These are phyloP conservation scores for Brachionus manjavacas DNA, from an alignment of 1,140 invertebrate genomes.

Conservation along the genomic window DNA sequence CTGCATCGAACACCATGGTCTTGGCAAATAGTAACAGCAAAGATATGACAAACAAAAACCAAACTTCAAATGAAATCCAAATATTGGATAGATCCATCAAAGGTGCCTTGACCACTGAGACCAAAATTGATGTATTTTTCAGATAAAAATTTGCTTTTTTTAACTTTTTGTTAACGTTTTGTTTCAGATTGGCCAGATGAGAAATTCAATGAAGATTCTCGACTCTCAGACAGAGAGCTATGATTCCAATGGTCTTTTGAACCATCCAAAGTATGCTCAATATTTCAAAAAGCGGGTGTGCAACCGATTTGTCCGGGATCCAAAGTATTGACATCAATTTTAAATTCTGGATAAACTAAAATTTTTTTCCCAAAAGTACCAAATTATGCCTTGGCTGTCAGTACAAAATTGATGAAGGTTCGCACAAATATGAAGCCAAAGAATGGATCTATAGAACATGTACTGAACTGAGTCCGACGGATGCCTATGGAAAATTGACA, in stretches of 20 bases:
- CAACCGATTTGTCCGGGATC: background rate
- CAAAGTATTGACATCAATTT: background rate
- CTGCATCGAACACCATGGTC: background rate
- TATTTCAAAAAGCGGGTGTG: slow-evolving; percentile 36
- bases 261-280: slow-evolving; percentile 41
- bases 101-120: background rate
- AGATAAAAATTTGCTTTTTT: no score
- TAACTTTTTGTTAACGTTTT: background rate
- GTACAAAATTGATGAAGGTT: slow-evolving; percentile 21
- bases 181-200: background rate
- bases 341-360: no score
- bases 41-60: background rate
- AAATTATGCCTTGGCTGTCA: slow-evolving; percentile 8
- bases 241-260: slow-evolving; percentile 22
- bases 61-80: background rate
- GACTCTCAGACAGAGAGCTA: background rate
- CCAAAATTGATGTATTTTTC: background rate
- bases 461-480: background rate
- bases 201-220: background rate
- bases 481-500: slow-evolving; percentile 29
- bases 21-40: background rate
- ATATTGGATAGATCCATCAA: background rate
- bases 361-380: background rate
- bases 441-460: slow-evolving; percentile 17
- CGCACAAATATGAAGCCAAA: slow-evolving; percentile 2